A percentile compares a stretch with the other conserved stretches of the same genome.
phyloP scores from a whole-genome alignment of 2,888 invertebrate species.

The Scrobipalpa costella region DNA sequence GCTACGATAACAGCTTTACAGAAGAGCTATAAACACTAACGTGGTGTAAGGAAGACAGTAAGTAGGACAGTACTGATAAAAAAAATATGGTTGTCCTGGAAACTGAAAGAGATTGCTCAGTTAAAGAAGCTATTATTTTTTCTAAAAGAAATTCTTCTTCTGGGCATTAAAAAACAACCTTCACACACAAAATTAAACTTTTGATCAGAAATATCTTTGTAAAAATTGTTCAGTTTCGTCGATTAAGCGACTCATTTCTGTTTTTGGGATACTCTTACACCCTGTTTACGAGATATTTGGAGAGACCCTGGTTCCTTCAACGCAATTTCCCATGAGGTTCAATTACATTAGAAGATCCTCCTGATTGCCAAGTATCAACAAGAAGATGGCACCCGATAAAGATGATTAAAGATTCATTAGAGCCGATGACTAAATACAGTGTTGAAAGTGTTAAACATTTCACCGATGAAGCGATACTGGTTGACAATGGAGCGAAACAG shows the following conservation, averaged over 20 bases:
- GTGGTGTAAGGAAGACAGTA: constrained; percentile 18
- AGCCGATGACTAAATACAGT: constrained; percentile 33
- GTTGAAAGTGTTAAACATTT: constrained; percentile 44
- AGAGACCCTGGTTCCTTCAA: too few species aligned
- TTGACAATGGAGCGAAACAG: constrained; percentile 57
- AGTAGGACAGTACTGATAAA: constrained; percentile 35
- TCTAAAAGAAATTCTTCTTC: too few species aligned
- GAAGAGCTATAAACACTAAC: constrained; percentile 32
- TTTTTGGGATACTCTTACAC: too few species aligned
- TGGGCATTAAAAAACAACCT: too few species aligned
- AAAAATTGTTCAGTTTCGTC: too few species aligned
- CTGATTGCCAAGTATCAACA: not conserved
- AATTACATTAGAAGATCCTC: not conserved
- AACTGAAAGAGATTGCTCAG: not conserved
- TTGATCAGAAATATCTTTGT: too few species aligned
- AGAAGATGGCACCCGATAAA: not conserved
- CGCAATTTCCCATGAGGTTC: not conserved
- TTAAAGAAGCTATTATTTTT: too few species aligned
- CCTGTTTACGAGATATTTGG: too few species aligned
- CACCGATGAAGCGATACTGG: constrained; percentile 55
- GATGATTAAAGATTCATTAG: constrained; percentile 16
- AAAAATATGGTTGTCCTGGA: not conserved
- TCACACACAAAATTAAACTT: too few species aligned
- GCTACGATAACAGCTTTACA: constrained; percentile 37
- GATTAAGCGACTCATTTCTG: too few species aligned